Conservation (phyloP, 2,797 vertebrate genomes). For the Limosa lapponica region DNA sequence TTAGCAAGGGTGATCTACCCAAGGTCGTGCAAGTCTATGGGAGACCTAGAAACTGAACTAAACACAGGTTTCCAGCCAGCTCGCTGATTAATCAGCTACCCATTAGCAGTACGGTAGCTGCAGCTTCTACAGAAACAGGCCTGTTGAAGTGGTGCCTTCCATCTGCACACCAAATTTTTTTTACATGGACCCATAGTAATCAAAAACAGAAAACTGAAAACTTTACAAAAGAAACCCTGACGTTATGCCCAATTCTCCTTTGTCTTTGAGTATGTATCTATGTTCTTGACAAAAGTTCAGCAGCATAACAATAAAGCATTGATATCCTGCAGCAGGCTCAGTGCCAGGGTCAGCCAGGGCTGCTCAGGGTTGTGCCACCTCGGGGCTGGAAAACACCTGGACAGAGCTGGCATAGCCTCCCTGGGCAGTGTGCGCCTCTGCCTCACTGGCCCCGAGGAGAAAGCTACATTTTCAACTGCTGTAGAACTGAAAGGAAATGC, state of each 20-base stretch:
- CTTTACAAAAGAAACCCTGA: not conserved
- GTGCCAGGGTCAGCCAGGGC: rapidly evolving
- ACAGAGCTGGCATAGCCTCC: rapidly evolving
- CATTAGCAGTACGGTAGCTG: not conserved
- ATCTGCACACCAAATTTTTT: slow-evolving; percentile 2
- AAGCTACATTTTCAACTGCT: not conserved
- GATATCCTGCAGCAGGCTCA: not conserved
- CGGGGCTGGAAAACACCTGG: not conserved
- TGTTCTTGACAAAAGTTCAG: slow-evolving; percentile 42
- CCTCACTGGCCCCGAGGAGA: rapidly evolving
- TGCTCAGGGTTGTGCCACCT: not conserved
- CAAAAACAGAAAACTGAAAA: slow-evolving; percentile 13
- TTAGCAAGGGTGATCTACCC: not conserved
- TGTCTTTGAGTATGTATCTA: not conserved
- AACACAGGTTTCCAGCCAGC: not conserved
- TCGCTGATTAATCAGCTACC: slow-evolving; percentile 26
- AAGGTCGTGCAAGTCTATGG: not conserved
- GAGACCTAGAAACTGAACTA: not conserved
- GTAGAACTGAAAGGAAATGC: not conserved
- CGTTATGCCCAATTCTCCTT: not conserved
- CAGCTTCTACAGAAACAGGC: not conserved
- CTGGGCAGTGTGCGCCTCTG: not conserved
- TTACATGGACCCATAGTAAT: not conserved
- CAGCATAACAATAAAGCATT: slow-evolving; percentile 28
- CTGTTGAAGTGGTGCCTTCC: not conserved